A percentile compares a stretch with the other conserved stretches of the same genome.
Evolutionary conservation across 2,888 invertebrate species (phyloP).

Genomic region (Habroteleia sp.): DNA sequence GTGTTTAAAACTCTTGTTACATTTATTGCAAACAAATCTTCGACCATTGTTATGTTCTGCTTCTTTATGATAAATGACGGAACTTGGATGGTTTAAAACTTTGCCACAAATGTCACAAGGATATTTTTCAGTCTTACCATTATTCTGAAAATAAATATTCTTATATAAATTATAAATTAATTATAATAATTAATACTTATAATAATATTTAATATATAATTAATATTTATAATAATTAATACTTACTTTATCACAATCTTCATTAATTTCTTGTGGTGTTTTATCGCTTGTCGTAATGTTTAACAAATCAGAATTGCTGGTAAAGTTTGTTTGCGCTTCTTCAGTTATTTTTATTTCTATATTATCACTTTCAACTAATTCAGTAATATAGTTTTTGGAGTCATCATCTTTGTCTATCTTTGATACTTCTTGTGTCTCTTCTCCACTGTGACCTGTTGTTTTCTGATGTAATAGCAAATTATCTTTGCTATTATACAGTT

Average conservation of each 20-base stretch:
- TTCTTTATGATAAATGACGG: slow-evolving; percentile 88
- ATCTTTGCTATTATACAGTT: slow-evolving; percentile 82
- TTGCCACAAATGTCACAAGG: slow-evolving; percentile 87
- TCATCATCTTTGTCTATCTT: slow-evolving; percentile 31
- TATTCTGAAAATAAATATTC: slow-evolving; percentile 43
- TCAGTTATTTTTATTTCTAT: slow-evolving; percentile 9
- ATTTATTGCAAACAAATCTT: slow-evolving; percentile 88
- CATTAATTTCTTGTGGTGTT: slow-evolving; percentile 79
- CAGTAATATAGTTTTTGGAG: not conserved
- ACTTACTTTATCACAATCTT: slow-evolving; percentile 43
- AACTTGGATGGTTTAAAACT: slow-evolving; percentile 87
- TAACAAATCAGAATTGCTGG: not conserved
- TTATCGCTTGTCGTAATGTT: slow-evolving; percentile 1
- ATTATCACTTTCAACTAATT: slow-evolving; percentile 1
- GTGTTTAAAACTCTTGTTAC: slow-evolving; percentile 89
- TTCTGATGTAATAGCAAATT: slow-evolving; percentile 84
- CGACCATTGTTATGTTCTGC: slow-evolving; percentile 86
- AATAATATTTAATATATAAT: no score
- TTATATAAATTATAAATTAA: not conserved
- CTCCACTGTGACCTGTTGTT: slow-evolving; percentile 82
- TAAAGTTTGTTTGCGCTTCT: not conserved
- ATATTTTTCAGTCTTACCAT: slow-evolving; percentile 82
- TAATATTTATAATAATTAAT: no score
- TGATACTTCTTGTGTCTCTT: slow-evolving; percentile 80
- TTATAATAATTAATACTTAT: no score